phyloP scores from a whole-genome alignment of 1,140 invertebrate genomes.

The Bemisia tabaci region DNA sequence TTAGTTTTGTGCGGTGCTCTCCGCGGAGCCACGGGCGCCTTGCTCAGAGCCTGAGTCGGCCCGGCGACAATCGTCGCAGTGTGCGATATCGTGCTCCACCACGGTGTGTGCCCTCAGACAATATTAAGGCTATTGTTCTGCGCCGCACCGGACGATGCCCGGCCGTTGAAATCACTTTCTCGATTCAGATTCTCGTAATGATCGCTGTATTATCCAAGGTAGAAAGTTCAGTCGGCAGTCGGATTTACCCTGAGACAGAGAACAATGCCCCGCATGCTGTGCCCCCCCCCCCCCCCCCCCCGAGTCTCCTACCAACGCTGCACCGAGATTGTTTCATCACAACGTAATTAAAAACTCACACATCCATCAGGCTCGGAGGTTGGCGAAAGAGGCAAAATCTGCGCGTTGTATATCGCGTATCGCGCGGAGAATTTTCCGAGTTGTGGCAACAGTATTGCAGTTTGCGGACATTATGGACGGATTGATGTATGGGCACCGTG shows the following conservation, averaged over 20 bases:
- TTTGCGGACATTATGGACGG: background rate
- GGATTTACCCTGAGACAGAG: background rate
- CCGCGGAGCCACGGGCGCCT: no score
- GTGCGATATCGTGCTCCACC: no score
- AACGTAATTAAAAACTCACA: background rate
- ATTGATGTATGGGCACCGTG: background rate
- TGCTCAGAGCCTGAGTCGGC: no score
- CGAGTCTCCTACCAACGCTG: no score
- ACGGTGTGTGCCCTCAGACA: background rate
- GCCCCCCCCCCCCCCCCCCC: no score
- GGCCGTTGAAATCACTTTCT: background rate
- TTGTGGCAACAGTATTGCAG: no score
- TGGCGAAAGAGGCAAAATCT: no score
- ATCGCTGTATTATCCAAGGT: background rate
- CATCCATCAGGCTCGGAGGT: no score
- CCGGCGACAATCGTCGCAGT: no score
- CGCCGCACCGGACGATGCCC: background rate
- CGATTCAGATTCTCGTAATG: background rate
- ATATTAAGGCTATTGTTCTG: background rate
- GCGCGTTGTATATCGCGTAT: no score
- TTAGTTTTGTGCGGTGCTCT: no score
- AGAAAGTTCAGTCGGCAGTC: background rate
- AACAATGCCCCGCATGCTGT: background rate
- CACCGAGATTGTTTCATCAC: background rate
- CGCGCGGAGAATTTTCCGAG: no score